Conservation (phyloP, 2,113 vertebrate genomes). For the Columbina picui region DNA sequence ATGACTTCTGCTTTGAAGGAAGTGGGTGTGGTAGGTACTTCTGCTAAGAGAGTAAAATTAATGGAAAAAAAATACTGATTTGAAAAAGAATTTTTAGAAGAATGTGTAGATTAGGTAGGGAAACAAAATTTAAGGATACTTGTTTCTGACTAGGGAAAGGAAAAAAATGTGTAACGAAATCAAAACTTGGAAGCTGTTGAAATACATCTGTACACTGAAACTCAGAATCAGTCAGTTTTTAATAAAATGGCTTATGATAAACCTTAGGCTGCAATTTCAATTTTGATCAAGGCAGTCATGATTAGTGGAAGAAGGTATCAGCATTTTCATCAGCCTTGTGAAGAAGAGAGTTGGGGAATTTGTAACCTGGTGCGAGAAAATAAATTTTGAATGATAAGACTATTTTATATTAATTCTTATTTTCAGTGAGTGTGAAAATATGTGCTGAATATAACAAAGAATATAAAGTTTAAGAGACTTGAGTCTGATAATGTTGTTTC, state of each 20-base stretch:
- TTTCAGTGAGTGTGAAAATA: neutral
- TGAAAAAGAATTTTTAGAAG: neutral
- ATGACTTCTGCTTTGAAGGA: constrained; percentile 95
- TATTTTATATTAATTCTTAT: neutral
- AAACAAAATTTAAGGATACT: neutral
- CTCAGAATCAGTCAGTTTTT: neutral
- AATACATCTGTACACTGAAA: neutral
- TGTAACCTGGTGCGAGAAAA: neutral
- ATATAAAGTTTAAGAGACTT: neutral
- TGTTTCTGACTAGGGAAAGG: neutral
- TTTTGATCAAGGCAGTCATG: neutral
- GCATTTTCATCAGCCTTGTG: neutral
- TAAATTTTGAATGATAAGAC: neutral
- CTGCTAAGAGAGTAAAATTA: neutral
- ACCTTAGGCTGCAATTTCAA: neutral
- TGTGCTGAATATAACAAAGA: neutral
- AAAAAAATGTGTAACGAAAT: neutral
- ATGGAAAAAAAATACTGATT: neutral
- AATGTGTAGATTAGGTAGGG: neutral
- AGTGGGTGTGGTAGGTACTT: constrained; percentile 88
- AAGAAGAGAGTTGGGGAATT: neutral
- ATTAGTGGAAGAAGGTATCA: neutral
- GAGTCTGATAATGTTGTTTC: neutral
- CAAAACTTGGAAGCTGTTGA: neutral
- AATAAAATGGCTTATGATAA: neutral